A percentile compares a stretch with the other conserved stretches of the same genome.
Conservation (phyloP, 2,797 vertebrate genomes). For the Hoplostethus mediterraneus region DNA sequence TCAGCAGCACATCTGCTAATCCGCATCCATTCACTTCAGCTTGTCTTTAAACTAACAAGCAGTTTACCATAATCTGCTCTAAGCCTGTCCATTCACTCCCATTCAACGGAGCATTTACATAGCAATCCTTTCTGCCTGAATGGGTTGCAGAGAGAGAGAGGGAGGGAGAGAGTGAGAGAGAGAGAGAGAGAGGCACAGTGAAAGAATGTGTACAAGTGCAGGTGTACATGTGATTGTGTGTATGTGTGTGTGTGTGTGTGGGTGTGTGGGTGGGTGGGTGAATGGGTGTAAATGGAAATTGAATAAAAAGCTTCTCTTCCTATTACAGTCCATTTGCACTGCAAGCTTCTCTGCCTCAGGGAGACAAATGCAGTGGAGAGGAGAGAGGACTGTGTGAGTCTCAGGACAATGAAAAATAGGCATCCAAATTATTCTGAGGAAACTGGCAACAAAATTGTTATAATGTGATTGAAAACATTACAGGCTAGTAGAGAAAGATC, state of each 20-base stretch:
- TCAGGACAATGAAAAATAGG: neutral
- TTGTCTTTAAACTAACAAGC: conserved; percentile 81
- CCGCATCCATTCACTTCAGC: conserved; percentile 68
- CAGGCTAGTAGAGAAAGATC: neutral
- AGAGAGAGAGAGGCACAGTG: neutral
- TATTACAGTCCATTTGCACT: conserved; percentile 30
- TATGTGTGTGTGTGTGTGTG: too few relatives aligned
- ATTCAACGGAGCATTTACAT: conserved; percentile 76
- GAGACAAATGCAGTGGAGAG: neutral
- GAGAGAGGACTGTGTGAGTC: neutral
- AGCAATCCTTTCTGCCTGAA: conserved; percentile 70
- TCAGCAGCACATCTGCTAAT: conserved; percentile 76
- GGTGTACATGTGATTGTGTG: too few relatives aligned
- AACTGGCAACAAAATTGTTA: neutral
- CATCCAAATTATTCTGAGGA: neutral
- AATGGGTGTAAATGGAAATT: conserved; percentile 7
- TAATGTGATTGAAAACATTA: neutral
- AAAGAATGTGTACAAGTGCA: neutral
- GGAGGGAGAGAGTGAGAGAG: conserved; percentile 7
- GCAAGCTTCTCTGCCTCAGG: neutral
- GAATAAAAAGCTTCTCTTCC: conserved; percentile 29
- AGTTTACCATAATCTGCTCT: conserved; percentile 82
- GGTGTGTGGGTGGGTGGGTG: conserved; percentile 1
- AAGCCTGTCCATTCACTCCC: conserved; percentile 73
- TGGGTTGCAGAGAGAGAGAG: conserved; percentile 35